Evolutionary conservation across 2,113 vertebrate species (phyloP).

Genomic region (Pantherophis guttatus): DNA sequence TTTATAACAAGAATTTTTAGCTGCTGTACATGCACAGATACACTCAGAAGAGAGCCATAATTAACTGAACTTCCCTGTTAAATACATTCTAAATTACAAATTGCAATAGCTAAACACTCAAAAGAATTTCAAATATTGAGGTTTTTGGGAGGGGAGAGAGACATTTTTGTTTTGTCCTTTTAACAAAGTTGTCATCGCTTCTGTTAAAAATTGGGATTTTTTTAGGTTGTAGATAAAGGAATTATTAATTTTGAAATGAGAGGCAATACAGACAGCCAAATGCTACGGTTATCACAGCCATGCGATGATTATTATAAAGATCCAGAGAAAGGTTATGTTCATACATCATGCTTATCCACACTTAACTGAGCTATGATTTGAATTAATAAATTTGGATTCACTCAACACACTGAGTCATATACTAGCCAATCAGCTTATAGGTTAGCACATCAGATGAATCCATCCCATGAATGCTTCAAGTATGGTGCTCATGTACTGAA

Average conservation of each 20-base stretch:
- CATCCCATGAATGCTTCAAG: neutral
- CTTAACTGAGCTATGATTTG: neutral
- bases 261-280: neutral
- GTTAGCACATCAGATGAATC: neutral
- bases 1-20: neutral
- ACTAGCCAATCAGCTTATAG: neutral
- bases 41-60: neutral
- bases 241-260: neutral
- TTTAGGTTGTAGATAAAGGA: neutral
- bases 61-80: neutral
- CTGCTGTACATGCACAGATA: neutral
- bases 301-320: neutral
- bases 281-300: neutral
- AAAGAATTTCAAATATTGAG: neutral
- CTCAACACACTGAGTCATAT: neutral
- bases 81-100: neutral
- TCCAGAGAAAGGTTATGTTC: neutral
- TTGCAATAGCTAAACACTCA: neutral
- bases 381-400: neutral
- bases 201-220: neutral
- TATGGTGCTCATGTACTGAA: neutral
- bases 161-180: neutral
- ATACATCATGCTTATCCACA: neutral
- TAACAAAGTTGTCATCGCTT: neutral
- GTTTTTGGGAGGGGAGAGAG: too few relatives aligned